Percentiles rank a stretch among this genome's conserved stretches.
These are phyloP conservation scores for Imbricaverruca yamaguchii DNA, from an alignment of 2,888 invertebrate species.

Conservation along the genomic window DNA sequence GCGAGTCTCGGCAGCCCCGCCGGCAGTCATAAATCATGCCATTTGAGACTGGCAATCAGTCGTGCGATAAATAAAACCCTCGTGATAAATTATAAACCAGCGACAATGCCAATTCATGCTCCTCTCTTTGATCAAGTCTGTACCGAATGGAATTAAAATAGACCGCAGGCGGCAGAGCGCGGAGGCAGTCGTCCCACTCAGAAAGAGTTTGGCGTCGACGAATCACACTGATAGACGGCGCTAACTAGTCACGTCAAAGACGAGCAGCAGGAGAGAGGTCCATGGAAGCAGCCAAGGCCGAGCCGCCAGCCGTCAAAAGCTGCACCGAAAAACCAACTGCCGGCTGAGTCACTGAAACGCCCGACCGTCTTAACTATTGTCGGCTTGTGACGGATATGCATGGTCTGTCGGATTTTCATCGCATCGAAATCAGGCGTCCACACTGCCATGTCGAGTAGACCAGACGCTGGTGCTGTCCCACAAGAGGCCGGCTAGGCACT, in stretches of 20 bases:
- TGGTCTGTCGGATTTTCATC: too few relatives aligned
- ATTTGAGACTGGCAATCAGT: conserved; percentile 11
- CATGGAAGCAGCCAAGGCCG: neutral
- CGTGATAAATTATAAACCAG: conserved; percentile 18
- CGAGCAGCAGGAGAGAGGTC: neutral
- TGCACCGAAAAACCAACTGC: neutral
- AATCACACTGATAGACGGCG: neutral
- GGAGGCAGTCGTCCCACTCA: neutral
- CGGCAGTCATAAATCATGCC: neutral
- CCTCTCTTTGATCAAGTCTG: conserved; percentile 18
- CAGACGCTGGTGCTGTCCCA: too few relatives aligned
- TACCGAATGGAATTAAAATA: conserved; percentile 17
- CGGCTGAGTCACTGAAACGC: neutral
- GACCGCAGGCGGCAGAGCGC: neutral
- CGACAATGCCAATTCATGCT: conserved; percentile 21
- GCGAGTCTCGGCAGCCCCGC: neutral
- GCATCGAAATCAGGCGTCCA: too few relatives aligned
- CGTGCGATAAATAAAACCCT: conserved; percentile 7
- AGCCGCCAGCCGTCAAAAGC: neutral
- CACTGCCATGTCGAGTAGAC: too few relatives aligned
- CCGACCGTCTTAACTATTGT: neutral
- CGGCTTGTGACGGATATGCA: neutral
- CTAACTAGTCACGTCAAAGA: neutral
- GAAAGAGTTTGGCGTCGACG: neutral
- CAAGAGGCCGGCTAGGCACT: too few relatives aligned